Conservation (phyloP, 2,113 vertebrate genomes). For the Notothenia rossii region DNA sequence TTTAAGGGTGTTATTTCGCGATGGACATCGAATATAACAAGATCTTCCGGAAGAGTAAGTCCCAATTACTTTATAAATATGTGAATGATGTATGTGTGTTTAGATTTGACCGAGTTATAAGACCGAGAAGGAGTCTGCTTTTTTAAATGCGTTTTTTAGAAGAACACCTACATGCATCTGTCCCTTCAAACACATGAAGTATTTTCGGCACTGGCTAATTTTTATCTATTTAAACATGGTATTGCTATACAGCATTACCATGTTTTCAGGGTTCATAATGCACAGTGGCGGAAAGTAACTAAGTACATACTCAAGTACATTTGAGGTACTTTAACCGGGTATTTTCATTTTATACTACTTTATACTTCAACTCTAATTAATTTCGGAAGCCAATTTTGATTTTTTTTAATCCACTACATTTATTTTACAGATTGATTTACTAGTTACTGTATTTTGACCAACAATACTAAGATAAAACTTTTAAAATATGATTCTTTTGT, state of each 20-base stretch:
- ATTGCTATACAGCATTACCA: not conserved
- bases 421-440: too few species aligned
- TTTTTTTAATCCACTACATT: too few species aligned
- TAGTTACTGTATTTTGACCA: too few species aligned
- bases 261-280: constrained; percentile 28
- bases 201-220: not conserved
- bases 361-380: too few species aligned
- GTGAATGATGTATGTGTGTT: not conserved
- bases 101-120: not conserved
- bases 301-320: too few species aligned
- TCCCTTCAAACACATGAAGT: not conserved
- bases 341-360: too few species aligned
- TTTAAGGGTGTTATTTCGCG: not conserved
- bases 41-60: not conserved
- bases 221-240: not conserved
- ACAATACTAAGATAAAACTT: too few species aligned
- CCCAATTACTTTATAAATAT: not conserved
- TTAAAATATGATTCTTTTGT: too few species aligned
- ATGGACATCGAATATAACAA: not conserved
- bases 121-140: not conserved
- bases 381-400: too few species aligned
- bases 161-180: not conserved
- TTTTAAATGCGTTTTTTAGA: not conserved
- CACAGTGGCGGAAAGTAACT: too few species aligned
- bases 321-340: too few species aligned